phyloP scores from a whole-genome alignment of 2,113 vertebrate species.

The Sinocyclocheilus rhinocerous region DNA sequence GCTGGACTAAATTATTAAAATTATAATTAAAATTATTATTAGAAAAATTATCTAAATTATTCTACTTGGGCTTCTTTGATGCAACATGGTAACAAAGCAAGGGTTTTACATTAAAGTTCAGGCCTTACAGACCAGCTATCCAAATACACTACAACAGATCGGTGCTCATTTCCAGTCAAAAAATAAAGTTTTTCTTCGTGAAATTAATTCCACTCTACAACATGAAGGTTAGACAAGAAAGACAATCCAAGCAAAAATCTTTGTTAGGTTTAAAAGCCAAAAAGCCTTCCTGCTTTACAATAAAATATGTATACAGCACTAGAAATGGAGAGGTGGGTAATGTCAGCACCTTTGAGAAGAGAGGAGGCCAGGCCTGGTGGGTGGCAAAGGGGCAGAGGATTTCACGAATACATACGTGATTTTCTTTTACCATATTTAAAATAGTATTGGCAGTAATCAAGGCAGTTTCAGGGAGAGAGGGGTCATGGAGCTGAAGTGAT shows the following conservation, averaged over 20 bases:
- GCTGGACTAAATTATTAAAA: no score
- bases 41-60: background rate
- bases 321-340: background rate
- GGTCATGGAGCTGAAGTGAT: slow-evolving; percentile 51
- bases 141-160: background rate
- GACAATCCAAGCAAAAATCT: slow-evolving; percentile 55
- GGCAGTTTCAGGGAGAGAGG: slow-evolving; percentile 42
- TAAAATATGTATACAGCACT: slow-evolving; percentile 45
- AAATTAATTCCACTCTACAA: slow-evolving; percentile 10
- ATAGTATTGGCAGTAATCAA: slow-evolving; percentile 56
- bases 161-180: background rate
- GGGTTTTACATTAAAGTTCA: background rate
- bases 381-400: slow-evolving; percentile 8
- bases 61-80: background rate
- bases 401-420: slow-evolving; percentile 21
- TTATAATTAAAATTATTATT: no score
- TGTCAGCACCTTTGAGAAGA: background rate
- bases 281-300: slow-evolving; percentile 64
- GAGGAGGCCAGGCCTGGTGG: slow-evolving; percentile 3
- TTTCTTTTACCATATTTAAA: slow-evolving; percentile 45
- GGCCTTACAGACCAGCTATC: background rate
- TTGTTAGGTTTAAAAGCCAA: slow-evolving; percentile 63
- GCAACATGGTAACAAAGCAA: background rate
- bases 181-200: background rate
- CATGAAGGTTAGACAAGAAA: slow-evolving; percentile 63